Percentiles rank a stretch among this genome's conserved stretches.
Conservation (phyloP, 2,888 invertebrate species). For the Sycophila texana region DNA sequence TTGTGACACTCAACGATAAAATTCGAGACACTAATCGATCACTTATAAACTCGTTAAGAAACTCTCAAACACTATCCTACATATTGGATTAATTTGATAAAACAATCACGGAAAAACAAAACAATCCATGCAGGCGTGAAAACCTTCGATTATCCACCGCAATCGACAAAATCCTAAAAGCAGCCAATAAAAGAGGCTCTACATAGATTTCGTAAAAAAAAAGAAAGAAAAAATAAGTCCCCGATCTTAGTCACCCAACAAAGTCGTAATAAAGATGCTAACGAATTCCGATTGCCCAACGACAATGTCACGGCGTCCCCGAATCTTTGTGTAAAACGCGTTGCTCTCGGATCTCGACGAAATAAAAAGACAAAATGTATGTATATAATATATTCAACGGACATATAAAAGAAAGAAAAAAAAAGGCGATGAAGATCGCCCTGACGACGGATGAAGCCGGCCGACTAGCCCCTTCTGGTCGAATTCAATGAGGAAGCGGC, state of each 20-base stretch:
- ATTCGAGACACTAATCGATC: too few species aligned
- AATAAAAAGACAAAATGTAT: not conserved
- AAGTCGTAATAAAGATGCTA: conserved; percentile 35
- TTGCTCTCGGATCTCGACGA: not conserved
- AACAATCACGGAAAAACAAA: not conserved
- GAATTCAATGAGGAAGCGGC: conserved; percentile 16
- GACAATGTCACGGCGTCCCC: conserved; percentile 8
- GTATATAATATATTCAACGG: not conserved
- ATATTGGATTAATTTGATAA: too few species aligned
- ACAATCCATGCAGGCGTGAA: not conserved
- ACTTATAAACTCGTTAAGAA: too few species aligned
- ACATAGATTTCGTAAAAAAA: conserved; percentile 16
- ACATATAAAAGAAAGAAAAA: not conserved
- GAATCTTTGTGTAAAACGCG: not conserved
- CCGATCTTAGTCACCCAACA: not conserved
- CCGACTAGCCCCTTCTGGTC: not conserved
- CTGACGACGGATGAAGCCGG: too few species aligned
- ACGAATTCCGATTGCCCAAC: conserved; percentile 27
- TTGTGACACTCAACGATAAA: too few species aligned
- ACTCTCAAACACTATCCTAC: too few species aligned
- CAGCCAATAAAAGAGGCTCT: not conserved
- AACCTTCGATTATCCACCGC: not conserved
- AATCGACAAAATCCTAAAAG: not conserved
- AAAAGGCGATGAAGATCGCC: too few species aligned
- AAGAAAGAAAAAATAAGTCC: not conserved